Evolutionary conservation across 2,888 invertebrate species (phyloP).

Genomic region (Rhodophaea formosa): DNA sequence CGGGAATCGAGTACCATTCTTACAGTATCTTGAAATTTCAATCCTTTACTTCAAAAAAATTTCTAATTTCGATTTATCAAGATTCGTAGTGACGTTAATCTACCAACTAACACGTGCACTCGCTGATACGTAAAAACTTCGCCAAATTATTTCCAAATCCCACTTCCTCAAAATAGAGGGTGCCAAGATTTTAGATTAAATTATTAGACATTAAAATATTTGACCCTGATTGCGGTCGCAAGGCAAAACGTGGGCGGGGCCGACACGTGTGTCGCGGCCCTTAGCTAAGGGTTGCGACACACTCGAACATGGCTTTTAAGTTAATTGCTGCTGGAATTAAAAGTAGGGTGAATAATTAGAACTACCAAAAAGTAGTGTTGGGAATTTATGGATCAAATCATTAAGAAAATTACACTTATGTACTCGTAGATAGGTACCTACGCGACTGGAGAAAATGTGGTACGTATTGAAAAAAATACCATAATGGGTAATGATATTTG

Average conservation of each 20-base stretch:
- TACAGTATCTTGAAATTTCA: too few species aligned
- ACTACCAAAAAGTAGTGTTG: conserved; percentile 31
- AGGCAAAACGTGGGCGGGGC: conserved; percentile 63
- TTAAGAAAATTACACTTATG: background rate
- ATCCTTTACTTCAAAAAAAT: too few species aligned
- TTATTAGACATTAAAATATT: conserved; percentile 23
- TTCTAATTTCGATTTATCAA: too few species aligned
- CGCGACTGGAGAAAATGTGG: too few species aligned
- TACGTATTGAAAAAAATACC: too few species aligned
- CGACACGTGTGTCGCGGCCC: conserved; percentile 66
- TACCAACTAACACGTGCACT: background rate
- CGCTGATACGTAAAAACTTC: background rate
- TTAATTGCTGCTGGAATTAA: conserved; percentile 60
- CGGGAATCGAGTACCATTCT: too few species aligned
- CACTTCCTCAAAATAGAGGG: conserved; percentile 1
- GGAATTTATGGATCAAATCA: conserved; percentile 17
- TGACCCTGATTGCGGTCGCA: conserved; percentile 45
- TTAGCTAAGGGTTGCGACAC: conserved; percentile 70
- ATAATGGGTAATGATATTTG: too few species aligned
- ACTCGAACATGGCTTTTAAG: conserved; percentile 68
- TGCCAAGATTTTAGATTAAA: conserved; percentile 23
- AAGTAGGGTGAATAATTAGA: conserved; percentile 54
- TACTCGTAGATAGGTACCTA: too few species aligned
- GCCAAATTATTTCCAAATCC: background rate
- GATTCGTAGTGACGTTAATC: too few species aligned